Evolutionary conservation across 2,113 vertebrate species (phyloP).

Genomic region (Struthio camelus): DNA sequence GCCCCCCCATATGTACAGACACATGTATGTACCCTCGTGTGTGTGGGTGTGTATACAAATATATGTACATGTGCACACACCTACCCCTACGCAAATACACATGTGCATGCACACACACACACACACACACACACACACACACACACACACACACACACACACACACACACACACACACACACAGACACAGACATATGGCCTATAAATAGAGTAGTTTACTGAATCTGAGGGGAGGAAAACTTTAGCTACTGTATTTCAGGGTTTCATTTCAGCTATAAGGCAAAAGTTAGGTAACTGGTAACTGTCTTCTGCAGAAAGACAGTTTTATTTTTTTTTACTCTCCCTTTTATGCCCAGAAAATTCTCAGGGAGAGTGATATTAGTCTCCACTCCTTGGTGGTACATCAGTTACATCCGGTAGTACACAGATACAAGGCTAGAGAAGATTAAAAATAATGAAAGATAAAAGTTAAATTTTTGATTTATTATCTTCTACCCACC

Average conservation of each 20-base stretch:
- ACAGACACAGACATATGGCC: not conserved
- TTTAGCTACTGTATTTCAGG: not conserved
- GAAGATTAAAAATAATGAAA: not conserved
- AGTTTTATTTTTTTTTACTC: not conserved
- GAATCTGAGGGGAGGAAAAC: not conserved
- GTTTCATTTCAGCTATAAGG: not conserved
- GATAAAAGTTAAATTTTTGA: not conserved
- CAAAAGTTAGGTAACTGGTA: not conserved
- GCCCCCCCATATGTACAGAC: too few species aligned
- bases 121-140: too few species aligned
- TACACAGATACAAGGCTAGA: not conserved
- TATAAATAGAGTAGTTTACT: not conserved
- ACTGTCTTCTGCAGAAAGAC: not conserved
- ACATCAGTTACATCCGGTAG: constrained; percentile 50
- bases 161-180: too few species aligned
- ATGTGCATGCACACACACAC: too few species aligned
- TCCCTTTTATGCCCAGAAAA: not conserved
- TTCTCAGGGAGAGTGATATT: not conserved
- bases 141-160: too few species aligned
- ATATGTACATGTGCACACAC: too few species aligned
- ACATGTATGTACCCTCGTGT: too few species aligned
- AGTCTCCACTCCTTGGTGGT: not conserved
- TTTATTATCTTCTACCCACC: constrained; percentile 64
- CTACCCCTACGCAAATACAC: too few species aligned
- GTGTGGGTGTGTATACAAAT: not conserved